Base-by-base conservation (phyloP, 2,888 invertebrate species). In the Mesoligia furuncula region DNA sequence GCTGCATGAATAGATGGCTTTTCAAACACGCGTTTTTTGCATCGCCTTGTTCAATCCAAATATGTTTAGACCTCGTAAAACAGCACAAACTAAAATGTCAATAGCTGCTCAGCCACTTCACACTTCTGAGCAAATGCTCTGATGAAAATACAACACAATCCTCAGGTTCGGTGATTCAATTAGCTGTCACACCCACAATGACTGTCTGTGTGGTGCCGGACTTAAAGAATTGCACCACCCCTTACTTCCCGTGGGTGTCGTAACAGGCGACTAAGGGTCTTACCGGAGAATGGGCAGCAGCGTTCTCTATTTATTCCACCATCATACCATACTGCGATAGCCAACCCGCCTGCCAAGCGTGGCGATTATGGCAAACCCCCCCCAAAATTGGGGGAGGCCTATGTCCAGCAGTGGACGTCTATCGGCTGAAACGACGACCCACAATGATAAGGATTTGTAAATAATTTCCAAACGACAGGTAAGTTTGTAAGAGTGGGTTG, bases 381-480 rank as follows among this genome's bases (percentile, higher is more conserved):
- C n/a, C n/a, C n/a, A n/a, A n/a, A n/a, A n/a, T n/a, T n/a, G n/a
- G n/a, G n/a, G n/a, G n/a, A n/a, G n/a, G n/a, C n/a, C n/a, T n/a
- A n/a, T n/a, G n/a, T n/a, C n/a, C n/a, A n/a, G n/a, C n/a, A n/a
- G n/a, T n/a, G n/a, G n/a, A n/a, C n/a, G n/a, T n/a, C n/a, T n/a
- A n/a, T n/a, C n/a, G n/a, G n/a, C n/a, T n/a, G n/a, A n/a, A n/a
- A n/a, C n/a, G n/a, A n/a, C n/a, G n/a, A 39, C 85, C 81, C 61
- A 80, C 87, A 39, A 7, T 79, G 79, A 80, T 81, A 83, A 83
- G 78, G 80, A 73, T 77, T 71, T 68, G 75, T 68, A 71, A 83
- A 83, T 79, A 68, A 73, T 88, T 85, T 81, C 79, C 11, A 67
- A 83, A 87, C 57, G 57, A 62, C 70, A 81, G 85, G 79, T 81